Base-by-base conservation (phyloP, 1,140 invertebrate genomes). In the Temnothorax longispinosus region DNA sequence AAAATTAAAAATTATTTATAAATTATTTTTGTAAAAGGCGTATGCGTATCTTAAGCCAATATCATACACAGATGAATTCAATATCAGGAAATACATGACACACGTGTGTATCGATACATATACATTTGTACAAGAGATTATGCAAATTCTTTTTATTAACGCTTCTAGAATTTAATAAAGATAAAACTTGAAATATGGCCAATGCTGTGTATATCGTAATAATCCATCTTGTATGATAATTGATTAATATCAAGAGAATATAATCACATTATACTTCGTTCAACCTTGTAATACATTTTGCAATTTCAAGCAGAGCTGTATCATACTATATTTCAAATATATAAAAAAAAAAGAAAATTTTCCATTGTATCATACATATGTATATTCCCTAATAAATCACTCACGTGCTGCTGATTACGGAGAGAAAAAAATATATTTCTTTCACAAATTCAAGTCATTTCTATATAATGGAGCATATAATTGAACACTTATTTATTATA, bases 21-120 rank as follows among this genome's bases (percentile, higher is more conserved):
- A 27, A 81, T 89, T 90, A 90, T 90, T 90, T 90, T 90, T 90
- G 38, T 89, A 89, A 87, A 47, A 78, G 41, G 2, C 15, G 50
- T n/a, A 56, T 32, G 27, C 72, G 44, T 88, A 88, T 88, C 38
- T 80, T 75, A 67, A 84, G 65, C 38, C 21, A 62, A n/a, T 81
- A 72, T 41, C 5, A 41, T 54, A 54, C 65, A 52, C n/a, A 80
- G 58, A 74, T 89, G 81, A 87, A 90, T 78, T 65, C 52, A 71
- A 1, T 27, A 21, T 87, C 8, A 87, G 47, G 32, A 60, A 85
- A 50, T 56, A 56, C 18, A 35, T 11, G 27, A 50, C 44, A 11
- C 18, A 7, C 52, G 2, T 74, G 15, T 77, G 18, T 47, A 71
- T 44, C 38, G 13, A 21, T 74, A 35, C 4, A 15, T 47, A 52